Evolutionary conservation across 2,888 invertebrate genomes (phyloP), one percentile per base, ranked within the genome.

Genomic region (Coleophora deauratella): DNA sequence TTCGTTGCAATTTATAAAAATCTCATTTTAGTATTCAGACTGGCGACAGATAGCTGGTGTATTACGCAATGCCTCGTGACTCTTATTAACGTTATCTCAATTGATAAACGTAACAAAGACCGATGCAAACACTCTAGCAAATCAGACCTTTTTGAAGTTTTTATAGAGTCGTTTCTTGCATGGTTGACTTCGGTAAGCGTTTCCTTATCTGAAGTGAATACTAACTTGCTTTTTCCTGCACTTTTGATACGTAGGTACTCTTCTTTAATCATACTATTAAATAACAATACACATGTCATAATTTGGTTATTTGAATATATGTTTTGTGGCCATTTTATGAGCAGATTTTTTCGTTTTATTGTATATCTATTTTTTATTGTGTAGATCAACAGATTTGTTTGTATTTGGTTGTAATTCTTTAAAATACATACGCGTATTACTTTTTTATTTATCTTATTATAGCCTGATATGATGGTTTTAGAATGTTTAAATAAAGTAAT

Each of bases 51-150:
- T 72, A 71, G 72, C 67, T 62, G 59, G 66, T 62, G 50, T 54
- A 68, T 84, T 84, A 81, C 80, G 81, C 63, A 85, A 85, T 67
- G 72, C 68, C 84, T 81, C 84, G 84, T 85, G 84, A 85, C 78
- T 82, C 72, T 72, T 70, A 71, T 79, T 75, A 21, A 77, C 66
- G 63, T 52, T 57, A 54, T 48, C 58, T 63, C 59, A 51, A 57
- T 59, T 58, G 64, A 63, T 59, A 68, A 74, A 76, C 62, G 76
- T 62, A 52, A 54, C 54, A 84, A 68, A 58, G 67, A 48, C 49
- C 57, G 52, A 52, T 48, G 44, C 43, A 47, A 45, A 46, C 44
- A 47, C 43, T 54, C 52, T 53, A 57, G 55, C 39, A 72, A 66
- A 59, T 37, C 51, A 46, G 45, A 57, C 65, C 65, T 60, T 72